A percentile compares a stretch with the other conserved stretches of the same genome.
Conservation (phyloP, 1,140 invertebrate genomes). For the Drosophila orosa region DNA sequence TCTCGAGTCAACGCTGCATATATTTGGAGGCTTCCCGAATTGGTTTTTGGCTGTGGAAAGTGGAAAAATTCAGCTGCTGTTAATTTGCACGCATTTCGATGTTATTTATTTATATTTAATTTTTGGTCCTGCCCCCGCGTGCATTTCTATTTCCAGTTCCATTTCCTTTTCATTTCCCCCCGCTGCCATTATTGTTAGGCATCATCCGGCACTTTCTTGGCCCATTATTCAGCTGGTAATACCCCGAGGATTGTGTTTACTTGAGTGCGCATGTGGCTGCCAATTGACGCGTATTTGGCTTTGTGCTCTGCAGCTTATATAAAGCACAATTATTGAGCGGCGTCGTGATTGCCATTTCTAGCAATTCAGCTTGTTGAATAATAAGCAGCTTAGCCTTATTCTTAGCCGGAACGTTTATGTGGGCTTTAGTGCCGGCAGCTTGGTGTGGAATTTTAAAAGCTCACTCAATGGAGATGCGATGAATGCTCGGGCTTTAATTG, state of each 20-base stretch:
- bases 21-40: slow-evolving; percentile 33
- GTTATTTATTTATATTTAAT: slow-evolving; percentile 78
- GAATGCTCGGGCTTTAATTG: slow-evolving; percentile 51
- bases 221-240: slow-evolving; percentile 77
- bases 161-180: slow-evolving; percentile 14
- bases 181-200: slow-evolving; percentile 71
- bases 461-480: slow-evolving; percentile 7
- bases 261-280: slow-evolving; percentile 81
- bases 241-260: slow-evolving; percentile 79
- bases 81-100: slow-evolving; percentile 61
- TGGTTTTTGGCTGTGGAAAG: slow-evolving; percentile 48
- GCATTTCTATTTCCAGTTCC: slow-evolving; percentile 20
- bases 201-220: slow-evolving; percentile 41
- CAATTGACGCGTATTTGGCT: slow-evolving; percentile 82
- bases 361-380: slow-evolving; percentile 59
- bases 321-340: slow-evolving; percentile 75
- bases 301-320: slow-evolving; percentile 65
- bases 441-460: slow-evolving; percentile 62
- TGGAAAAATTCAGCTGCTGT: slow-evolving; percentile 48
- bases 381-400: slow-evolving; percentile 73
- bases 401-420: slow-evolving; percentile 26
- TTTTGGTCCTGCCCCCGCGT: slow-evolving; percentile 19
- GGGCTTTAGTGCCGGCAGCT: slow-evolving; percentile 26
- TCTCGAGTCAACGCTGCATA: slow-evolving; percentile 70
- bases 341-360: slow-evolving; percentile 74